Base-by-base conservation (phyloP, 2,113 vertebrate genomes). In the Prietella phreatophila region DNA sequence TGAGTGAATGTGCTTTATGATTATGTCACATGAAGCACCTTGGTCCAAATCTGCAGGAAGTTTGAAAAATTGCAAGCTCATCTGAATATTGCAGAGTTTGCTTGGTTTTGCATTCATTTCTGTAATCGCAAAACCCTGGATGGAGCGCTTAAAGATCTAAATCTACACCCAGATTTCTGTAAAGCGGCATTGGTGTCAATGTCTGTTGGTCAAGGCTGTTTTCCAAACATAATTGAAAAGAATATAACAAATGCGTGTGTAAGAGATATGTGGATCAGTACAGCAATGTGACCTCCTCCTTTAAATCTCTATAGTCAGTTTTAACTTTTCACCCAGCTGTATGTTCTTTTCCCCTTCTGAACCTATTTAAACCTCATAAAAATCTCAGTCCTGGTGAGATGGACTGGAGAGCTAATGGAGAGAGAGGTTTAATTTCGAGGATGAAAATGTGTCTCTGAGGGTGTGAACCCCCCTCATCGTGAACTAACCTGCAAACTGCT, bases 401-500 rank as follows among this genome's bases (percentile, higher is more conserved):
- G 83, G 88, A 89, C 80, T 85, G 85, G 67, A 36, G 25, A 61
- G 78, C 53, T 90, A 69, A 88, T 86, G 50, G 36, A 90, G 83
- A 88, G 79, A 82, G 50, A 78, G 65, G 75, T 88, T 90, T 84
- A 84, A 88, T 86, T 90, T 63, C 19, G 84, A 90, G 84, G 39
- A 76, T 71, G 73, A 60, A 88, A 76, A 83, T 84, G 55, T 86
- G 80, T 86, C 88, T 89, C 86, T 20, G 80, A 79, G 86, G 88
- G 80, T 61, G 67, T 33, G 50, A 82, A 39, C 60, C 67, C 82
- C 78, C 78, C 85, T 91, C 90, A 88, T 86, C 79, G 61, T 63
- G 83, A 85, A 88, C 85, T 73, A 87, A 89, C 88, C 88, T 90
- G 88, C 90, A 79, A 87, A 88, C 86, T 75, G 87, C 85, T 87